Evolutionary conservation across 2,888 invertebrate genomes (phyloP), one percentile per base, ranked within the genome.

Genomic region (Pammene aurita): DNA sequence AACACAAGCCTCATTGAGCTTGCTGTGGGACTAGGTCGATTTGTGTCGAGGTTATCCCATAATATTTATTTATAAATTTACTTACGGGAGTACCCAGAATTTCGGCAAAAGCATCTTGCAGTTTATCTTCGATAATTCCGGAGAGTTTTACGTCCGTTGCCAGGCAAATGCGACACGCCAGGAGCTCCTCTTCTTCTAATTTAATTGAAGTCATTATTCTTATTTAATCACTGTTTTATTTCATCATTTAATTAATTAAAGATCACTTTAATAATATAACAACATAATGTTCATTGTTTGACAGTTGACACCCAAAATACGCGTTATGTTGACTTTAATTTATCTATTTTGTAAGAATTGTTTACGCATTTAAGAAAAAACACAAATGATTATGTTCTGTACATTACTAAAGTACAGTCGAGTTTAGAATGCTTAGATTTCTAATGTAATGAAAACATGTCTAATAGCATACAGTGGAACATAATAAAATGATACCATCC

Each of bases 151-250:
- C 35, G 14, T 69, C 64, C 9, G 70, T 66, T 7, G 41, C 61
- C 10, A 70, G 61, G 10, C 65, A 70, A 18, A 66, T 56, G 5
- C 68, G 63, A 4, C 68, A 69, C 13, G 68, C 68, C 9, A 56
- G n/a, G 16, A 66, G 18, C n/a, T 70, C 65, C 10, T 56, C 61
- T 13, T 10, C 4, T 9, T 54, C 68, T 34, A 63, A 34, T 52
- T 69, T 69, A 46, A 69, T 64, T 13, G 44, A 13, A 7, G 58
- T 42, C 64, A 69, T 69, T 64, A 64, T 64, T 14, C 11, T n/a
- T 26, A 14, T 7, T 54, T 10, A 46, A 14, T 6, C 18, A 26
- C 42, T 26, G 7, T 54, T 64, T 69, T 69, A 54, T 41, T 18
- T 60, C 14, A 58, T 52, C 42, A 63, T 57, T 44, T 35, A 50